Evolutionary conservation across 2,797 vertebrate genomes (phyloP).

Genomic region (Pangasius krempfi): DNA sequence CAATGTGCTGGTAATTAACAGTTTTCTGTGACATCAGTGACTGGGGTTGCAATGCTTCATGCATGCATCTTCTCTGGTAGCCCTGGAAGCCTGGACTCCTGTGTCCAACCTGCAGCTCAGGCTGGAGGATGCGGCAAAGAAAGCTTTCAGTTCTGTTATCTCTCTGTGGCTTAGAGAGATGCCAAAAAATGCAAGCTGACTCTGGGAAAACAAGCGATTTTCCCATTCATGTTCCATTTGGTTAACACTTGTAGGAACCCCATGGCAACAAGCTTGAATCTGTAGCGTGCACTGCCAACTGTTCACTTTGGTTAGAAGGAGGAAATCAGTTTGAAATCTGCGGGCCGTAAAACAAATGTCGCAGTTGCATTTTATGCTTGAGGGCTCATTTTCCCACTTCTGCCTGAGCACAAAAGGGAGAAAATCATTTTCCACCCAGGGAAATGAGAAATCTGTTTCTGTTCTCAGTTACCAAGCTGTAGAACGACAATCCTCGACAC

Average conservation of each 20-base stretch:
- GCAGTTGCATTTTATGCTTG: slow-evolving; percentile 46
- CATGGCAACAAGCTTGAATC: slow-evolving; percentile 45
- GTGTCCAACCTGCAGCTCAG: slow-evolving; percentile 26
- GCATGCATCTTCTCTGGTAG: slow-evolving; percentile 22
- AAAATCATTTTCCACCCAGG: slow-evolving; percentile 52
- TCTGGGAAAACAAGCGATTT: slow-evolving; percentile 40
- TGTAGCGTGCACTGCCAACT: slow-evolving; percentile 28
- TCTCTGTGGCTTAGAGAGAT: slow-evolving; percentile 46
- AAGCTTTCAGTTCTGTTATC: slow-evolving; percentile 42
- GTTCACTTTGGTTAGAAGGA: slow-evolving; percentile 39
- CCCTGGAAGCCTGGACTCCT: slow-evolving; percentile 14
- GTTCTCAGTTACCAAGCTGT: slow-evolving; percentile 56
- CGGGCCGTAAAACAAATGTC: slow-evolving; percentile 51
- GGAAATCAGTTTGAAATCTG: slow-evolving; percentile 47
- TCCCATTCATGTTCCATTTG: slow-evolving; percentile 47
- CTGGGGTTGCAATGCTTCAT: slow-evolving; percentile 25
- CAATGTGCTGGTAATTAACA: slow-evolving; percentile 61
- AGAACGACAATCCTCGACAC: slow-evolving; percentile 52
- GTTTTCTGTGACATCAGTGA: slow-evolving; percentile 45
- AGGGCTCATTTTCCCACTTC: slow-evolving; percentile 47
- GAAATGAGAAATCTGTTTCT: slow-evolving; percentile 53
- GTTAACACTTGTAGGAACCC: slow-evolving; percentile 43
- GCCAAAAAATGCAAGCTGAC: slow-evolving; percentile 50
- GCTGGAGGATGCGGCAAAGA: slow-evolving; percentile 25
- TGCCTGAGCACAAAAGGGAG: slow-evolving; percentile 43